Base-by-base conservation (phyloP, 2,888 invertebrate genomes). In the Tenthredo notha region DNA sequence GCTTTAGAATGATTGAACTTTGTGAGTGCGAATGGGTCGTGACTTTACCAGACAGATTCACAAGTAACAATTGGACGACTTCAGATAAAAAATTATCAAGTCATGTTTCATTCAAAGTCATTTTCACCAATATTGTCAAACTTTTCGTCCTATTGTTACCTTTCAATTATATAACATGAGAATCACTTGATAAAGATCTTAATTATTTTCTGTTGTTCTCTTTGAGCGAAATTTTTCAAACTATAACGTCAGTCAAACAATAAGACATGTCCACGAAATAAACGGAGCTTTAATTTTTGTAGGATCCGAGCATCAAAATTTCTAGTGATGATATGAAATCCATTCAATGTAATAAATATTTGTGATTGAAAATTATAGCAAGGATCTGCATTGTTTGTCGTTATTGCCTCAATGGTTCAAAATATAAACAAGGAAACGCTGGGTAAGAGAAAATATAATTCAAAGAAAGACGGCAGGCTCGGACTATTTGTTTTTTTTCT, bases 1-100 rank as follows among this genome's bases (percentile, higher is more conserved):
- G 85, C 85, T 85, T 83, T 83, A 83, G 82, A 83, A 67, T 47
- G 65, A 40, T 83, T 83, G 67, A 67, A 83, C 29, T 80, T 61
- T 29, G 43, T 67, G 82, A 83, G 67, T 67, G 82, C 82, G 9
- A 67, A 67, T 67, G 43, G 29, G 37, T 58, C 25, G 25, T 80
- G 61, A 58, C 21, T 7, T 80, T 21, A 67, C 40, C 21, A 43
- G 18, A 82, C 65, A 67, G 25, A 47, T 67, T 67, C 47, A 47
- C 65, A 21, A 83, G 47, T 43, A 67, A 83, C 67, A 67, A 83
- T 83, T 58, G 47, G 29, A 65, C 43, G 47, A 65, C n/a, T 78
- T 77, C 7, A 47, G 9, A 61, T 33, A 21, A 61, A 61, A 70
- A 18, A 33, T 50, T 12, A 21, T 15, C 21, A 43, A 15, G 21